Base-by-base conservation (phyloP, 2,888 invertebrate species). In the Tanypteryx hageni region DNA sequence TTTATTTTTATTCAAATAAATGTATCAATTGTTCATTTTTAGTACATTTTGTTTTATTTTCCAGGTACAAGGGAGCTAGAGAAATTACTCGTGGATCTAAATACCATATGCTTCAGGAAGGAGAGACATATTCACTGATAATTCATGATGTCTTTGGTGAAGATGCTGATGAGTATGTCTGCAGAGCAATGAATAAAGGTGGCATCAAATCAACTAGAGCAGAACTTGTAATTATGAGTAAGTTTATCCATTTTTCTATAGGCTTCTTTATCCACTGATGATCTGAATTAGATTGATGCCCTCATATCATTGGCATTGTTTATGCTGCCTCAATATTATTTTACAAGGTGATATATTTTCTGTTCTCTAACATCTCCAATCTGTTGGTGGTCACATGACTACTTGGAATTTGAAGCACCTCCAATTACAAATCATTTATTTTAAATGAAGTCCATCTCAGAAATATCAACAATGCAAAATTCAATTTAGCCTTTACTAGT, bases 131-230 rank as follows among this genome's bases (percentile, higher is more conserved):
- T 94, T 97, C 97, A 95, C 96, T 99, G 31, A 97, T 98, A 0
- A 98, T 99, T 31, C 97, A 98, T 94, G 99, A 99, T 94, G 98
- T 99, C 5, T 99, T 97, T 95, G 99, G 99, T 0, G 99, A 99
- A 95, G 99, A 99, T 95, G 99, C 99, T 0, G 99, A 99, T 95
- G 99, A 99, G 95, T 99, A 99, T 95, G 97, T 98, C 16, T 99
- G 99, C 94, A 97, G 99, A 92, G 99, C 99, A 3, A 97, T 98
- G 93, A 99, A 99, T 96, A 97, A 97, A 94, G 99, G 98, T 18
- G 99, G 99, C 57, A 97, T 98, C 59, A 98, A 99, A 95, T 98
- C 98, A 92, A 99, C 99, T n/a, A 96, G 99, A 93, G 99, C 99
- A 64, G 98, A 99, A 94, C 96, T 99, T 92, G 96, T 98, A 92